Evolutionary conservation across 2,888 invertebrate genomes (phyloP).

Genomic region (Dione juno): DNA sequence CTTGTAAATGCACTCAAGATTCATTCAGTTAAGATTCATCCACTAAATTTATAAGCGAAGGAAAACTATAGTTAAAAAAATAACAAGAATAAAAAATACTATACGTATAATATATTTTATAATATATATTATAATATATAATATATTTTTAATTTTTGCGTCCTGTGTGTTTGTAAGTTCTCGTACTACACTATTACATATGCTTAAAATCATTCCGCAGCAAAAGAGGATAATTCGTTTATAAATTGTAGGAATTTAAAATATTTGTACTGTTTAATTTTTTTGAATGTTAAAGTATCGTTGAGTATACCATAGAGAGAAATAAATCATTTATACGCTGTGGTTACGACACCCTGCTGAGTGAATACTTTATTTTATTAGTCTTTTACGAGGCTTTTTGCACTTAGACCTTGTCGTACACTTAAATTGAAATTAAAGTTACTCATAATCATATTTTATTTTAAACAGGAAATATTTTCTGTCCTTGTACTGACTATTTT

Average conservation of each 20-base stretch:
- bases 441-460: conserved; percentile 39
- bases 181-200: too few relatives aligned
- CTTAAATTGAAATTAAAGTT: conserved; percentile 44
- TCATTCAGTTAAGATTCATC: too few relatives aligned
- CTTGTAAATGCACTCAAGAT: background rate
- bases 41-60: background rate
- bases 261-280: background rate
- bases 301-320: conserved; percentile 18
- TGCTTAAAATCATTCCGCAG: background rate
- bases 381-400: conserved; percentile 66
- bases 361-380: conserved; percentile 70
- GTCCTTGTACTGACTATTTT: background rate
- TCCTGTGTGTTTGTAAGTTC: background rate
- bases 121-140: too few relatives aligned
- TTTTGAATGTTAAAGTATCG: background rate
- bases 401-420: conserved; percentile 58
- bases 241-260: background rate
- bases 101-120: too few relatives aligned
- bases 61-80: too few relatives aligned
- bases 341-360: conserved; percentile 64
- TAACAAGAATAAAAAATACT: too few relatives aligned
- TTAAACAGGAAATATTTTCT: conserved; percentile 16
- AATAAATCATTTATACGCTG: conserved; percentile 55
- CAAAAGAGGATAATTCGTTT: background rate
- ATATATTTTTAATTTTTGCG: background rate